Percentiles rank a stretch among this genome's conserved stretches.
Evolutionary conservation across 1,140 invertebrate genomes (phyloP).

Genomic region (Drosophila asahinai): DNA sequence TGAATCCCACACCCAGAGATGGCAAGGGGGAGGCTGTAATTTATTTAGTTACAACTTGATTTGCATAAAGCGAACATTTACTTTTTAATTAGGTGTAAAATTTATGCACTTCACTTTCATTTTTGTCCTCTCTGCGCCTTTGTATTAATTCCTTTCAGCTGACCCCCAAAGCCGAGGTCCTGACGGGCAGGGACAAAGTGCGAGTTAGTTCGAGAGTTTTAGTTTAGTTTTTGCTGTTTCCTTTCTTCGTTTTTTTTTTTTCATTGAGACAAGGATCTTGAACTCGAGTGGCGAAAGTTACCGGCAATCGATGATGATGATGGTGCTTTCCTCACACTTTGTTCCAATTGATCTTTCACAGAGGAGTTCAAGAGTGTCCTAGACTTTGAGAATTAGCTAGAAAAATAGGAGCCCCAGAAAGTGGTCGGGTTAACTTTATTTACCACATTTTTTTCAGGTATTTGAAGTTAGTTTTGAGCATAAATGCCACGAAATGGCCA

Average conservation of each 20-base stretch:
- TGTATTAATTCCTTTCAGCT: slow-evolving; percentile 37
- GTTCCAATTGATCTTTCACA: not conserved
- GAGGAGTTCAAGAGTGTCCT: not conserved
- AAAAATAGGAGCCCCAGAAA: not conserved
- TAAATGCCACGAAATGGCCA: slow-evolving; percentile 7
- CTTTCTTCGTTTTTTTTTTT: not conserved
- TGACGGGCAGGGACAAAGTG: not conserved
- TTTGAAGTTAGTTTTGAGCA: not conserved
- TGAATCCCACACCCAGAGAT: not conserved
- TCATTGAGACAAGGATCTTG: not conserved
- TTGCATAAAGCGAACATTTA: slow-evolving; percentile 82
- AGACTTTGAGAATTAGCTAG: not conserved
- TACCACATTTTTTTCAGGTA: not conserved
- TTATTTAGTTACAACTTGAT: slow-evolving; percentile 83
- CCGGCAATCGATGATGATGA: not conserved
- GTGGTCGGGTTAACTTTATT: no score
- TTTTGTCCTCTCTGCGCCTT: slow-evolving; percentile 35
- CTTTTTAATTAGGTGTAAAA: slow-evolving; percentile 84
- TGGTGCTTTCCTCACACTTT: no score
- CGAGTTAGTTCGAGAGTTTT: slow-evolving; percentile 3
- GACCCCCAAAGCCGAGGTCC: slow-evolving; percentile 5
- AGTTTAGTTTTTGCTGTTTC: not conserved
- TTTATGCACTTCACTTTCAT: slow-evolving; percentile 81
- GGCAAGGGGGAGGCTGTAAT: slow-evolving; percentile 46
- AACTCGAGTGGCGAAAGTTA: slow-evolving; percentile 12